Conservation (phyloP, 35 echinoderm and acorn worm species). For the Apostichopus parvimensis region DNA sequence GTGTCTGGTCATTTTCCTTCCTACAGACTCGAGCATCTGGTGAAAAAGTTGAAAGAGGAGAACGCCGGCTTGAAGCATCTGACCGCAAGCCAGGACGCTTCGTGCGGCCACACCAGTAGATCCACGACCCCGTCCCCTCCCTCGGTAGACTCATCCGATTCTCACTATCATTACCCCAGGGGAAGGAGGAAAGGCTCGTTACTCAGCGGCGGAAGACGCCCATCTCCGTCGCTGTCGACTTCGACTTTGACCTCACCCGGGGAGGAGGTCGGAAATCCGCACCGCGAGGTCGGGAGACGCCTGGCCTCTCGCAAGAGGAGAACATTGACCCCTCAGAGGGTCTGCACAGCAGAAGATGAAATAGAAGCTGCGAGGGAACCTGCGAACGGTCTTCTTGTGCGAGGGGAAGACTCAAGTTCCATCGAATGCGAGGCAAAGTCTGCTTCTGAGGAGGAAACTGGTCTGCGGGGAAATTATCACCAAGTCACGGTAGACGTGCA, state of each 20-base stretch:
- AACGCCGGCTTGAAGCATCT: not conserved
- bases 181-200: slow-evolving; percentile 25
- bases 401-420: not conserved
- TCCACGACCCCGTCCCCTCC: slow-evolving; percentile 43
- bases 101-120: slow-evolving; percentile 22
- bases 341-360: not conserved
- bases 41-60: slow-evolving; percentile 28
- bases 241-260: slow-evolving; percentile 19
- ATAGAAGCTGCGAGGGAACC: not conserved
- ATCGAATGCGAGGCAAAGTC: too few species aligned
- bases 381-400: not conserved
- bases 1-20: not conserved
- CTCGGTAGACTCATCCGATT: slow-evolving; percentile 15
- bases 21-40: slow-evolving; percentile 23
- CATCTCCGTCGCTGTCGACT: slow-evolving; percentile 11
- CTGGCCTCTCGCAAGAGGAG: not conserved
- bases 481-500: slow-evolving; percentile 8
- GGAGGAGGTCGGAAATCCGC: not conserved
- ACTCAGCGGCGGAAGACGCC: not conserved
- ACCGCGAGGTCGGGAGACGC: not conserved
- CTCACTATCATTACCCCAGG: slow-evolving; percentile 10
- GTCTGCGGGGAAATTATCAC: not conserved
- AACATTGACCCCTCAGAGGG: not conserved
- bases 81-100: not conserved
- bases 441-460: not conserved